These are phyloP conservation scores for Oreochromis grahami DNA, from an alignment of 2,797 vertebrate genomes.

Conservation along the genomic window DNA sequence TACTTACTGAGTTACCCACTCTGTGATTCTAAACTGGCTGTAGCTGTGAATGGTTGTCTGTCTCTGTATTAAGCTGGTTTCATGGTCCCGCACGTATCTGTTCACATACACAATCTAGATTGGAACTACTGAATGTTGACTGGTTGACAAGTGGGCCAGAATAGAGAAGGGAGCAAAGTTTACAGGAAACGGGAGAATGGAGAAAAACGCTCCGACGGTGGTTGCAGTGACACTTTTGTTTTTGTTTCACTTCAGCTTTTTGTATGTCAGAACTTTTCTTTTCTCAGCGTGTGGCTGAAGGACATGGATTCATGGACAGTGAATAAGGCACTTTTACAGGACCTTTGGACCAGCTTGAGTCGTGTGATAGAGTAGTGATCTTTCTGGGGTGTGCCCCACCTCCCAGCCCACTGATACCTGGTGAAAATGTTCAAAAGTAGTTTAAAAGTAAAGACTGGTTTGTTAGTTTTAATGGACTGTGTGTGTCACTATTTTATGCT, in stretches of 20 bases:
- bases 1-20: not conserved
- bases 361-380: not conserved
- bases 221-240: not conserved
- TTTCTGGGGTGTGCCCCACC: not conserved
- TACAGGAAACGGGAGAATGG: not conserved
- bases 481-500: not conserved
- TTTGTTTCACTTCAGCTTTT: not conserved
- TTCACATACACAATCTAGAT: not conserved
- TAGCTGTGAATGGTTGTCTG: not conserved
- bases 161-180: not conserved
- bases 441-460: not conserved
- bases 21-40: not conserved
- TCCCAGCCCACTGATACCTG: too few species aligned
- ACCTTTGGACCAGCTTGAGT: not conserved
- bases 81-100: not conserved
- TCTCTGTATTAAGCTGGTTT: not conserved
- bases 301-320: not conserved
- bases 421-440: not conserved
- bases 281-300: not conserved
- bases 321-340: accelerated
- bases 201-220: not conserved
- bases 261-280: not conserved
- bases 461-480: not conserved
- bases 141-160: not conserved
- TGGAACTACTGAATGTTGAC: not conserved